Percentiles rank a stretch among this genome's conserved stretches.
Evolutionary conservation across 2,797 vertebrate genomes (phyloP).

Genomic region (Coendou prehensilis): DNA sequence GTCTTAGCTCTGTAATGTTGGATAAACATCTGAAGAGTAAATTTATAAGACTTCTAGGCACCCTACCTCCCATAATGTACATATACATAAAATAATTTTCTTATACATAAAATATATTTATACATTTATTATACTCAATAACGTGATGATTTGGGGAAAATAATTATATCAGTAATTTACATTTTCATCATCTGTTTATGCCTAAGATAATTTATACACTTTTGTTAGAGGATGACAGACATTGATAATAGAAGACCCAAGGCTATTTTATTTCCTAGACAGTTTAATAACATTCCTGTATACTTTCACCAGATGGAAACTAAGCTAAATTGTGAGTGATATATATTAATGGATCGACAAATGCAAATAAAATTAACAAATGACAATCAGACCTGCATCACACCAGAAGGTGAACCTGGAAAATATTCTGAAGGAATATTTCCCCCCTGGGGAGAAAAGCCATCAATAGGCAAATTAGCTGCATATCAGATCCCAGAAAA

Average conservation of each 20-base stretch:
- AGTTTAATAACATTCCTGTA: slow-evolving; percentile 55
- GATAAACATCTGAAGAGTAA: neutral
- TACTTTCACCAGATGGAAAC: slow-evolving; percentile 70
- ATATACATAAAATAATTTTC: slow-evolving; percentile 3
- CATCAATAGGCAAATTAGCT: slow-evolving; percentile 46
- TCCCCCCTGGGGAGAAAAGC: neutral
- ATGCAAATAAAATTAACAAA: slow-evolving; percentile 74
- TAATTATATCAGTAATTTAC: slow-evolving; percentile 50
- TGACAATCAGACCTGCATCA: slow-evolving; percentile 27
- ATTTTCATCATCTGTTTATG: slow-evolving; percentile 47
- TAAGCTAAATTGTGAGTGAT: slow-evolving; percentile 61
- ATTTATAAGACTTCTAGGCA: neutral
- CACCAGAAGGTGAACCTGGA: slow-evolving; percentile 62
- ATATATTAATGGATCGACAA: slow-evolving; percentile 67
- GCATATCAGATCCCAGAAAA: neutral
- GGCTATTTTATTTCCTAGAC: slow-evolving; percentile 64
- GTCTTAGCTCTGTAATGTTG: neutral
- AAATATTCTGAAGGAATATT: slow-evolving; percentile 45
- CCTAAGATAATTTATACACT: slow-evolving; percentile 54
- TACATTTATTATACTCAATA: neutral
- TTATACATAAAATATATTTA: neutral
- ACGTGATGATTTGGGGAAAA: neutral
- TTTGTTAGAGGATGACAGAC: slow-evolving; percentile 53
- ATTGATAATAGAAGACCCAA: slow-evolving; percentile 44
- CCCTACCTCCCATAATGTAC: neutral